Base-by-base conservation (phyloP, 2,113 vertebrate genomes). In the Theropithecus gelada region DNA sequence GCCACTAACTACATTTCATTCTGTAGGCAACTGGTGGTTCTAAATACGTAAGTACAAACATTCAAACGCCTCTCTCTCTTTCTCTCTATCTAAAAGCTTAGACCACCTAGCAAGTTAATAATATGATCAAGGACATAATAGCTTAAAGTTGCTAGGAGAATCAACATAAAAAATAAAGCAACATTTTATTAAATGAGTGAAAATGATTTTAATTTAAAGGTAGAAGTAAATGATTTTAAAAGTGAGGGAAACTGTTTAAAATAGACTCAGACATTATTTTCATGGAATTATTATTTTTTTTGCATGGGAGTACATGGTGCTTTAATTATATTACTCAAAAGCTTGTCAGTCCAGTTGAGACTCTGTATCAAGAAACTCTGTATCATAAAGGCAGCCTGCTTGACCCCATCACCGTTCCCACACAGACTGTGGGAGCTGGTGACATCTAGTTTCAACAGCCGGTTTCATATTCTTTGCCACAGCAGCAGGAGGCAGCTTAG, bases 401-500 rank as follows among this genome's bases (percentile, higher is more conserved):
- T 90, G 70, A 92, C 59, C 89, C 45, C 22, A 25, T 68, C 55
- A 64, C 18, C 4, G 3, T 94, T 68, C 50, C 79, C n/a, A 90
- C 70, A 45, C 75, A 35, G 14, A 38, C 13, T 66, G 82, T 72
- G 32, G 5, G 68, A 59, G 88, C 87, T 43, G 32, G 52, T 32
- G 85, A 73, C 72, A 87, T 79, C 48, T 78, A 38, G 13, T 87
- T 80, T 92, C 93, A 96, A 57, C 0, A 22, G 64, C 40, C 85
- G 27, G 32, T 97, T 96, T 94, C 73, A 64, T 97, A 96, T 79
- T 92, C 30, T 75, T 92, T 96, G 14, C 80, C 61, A 2, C 0
- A 14, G 92, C 78, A 93, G 30, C 70, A 97, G 83, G 48, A 96
- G 96, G 95, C 95, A 50, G 30, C 30, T 90, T 95, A 80, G n/a